These are phyloP conservation scores for Rhamphomyia laevipes DNA, from an alignment of 2,888 invertebrate species.

Conservation along the genomic window DNA sequence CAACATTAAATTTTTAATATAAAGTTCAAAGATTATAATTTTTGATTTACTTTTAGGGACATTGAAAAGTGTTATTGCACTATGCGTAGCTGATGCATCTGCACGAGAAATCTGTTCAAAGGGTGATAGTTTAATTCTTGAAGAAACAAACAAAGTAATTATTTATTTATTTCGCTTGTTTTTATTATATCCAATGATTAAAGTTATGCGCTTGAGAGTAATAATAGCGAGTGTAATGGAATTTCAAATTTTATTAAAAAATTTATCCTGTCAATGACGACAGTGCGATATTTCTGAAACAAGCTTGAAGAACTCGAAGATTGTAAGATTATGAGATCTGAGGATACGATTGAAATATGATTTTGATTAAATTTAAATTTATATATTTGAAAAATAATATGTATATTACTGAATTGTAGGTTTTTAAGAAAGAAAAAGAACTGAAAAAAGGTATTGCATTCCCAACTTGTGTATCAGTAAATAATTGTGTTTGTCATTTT, in stretches of 20 bases:
- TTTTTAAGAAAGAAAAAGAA: constrained; percentile 95
- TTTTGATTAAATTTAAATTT: not conserved
- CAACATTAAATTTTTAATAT: too few relatives aligned
- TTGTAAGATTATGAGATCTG: constrained; percentile 40
- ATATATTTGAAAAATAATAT: not conserved
- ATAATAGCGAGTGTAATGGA: too few relatives aligned
- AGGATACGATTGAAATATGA: constrained; percentile 24
- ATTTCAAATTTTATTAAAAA: too few relatives aligned
- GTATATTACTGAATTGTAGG: constrained; percentile 20
- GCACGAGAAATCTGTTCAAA: constrained; percentile 84
- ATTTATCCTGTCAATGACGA: too few relatives aligned
- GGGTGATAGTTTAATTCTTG: constrained; percentile 76
- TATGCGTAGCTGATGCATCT: constrained; percentile 78
- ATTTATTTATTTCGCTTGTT: not conserved
- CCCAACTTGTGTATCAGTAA: constrained; percentile 96
- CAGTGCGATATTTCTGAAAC: too few relatives aligned
- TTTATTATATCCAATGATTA: constrained; percentile 30
- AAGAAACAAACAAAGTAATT: constrained; percentile 84
- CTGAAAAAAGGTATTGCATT: constrained; percentile 97
- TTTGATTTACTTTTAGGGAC: constrained; percentile 53
- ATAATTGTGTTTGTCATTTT: constrained; percentile 98
- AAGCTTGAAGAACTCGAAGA: constrained; percentile 23
- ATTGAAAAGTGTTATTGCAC: constrained; percentile 74
- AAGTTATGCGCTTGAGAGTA: constrained; percentile 32
- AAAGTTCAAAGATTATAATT: too few relatives aligned